A percentile compares a stretch with the other conserved stretches of the same genome.
Evolutionary conservation across 2,797 vertebrate species (phyloP).

Genomic region (Australoheros facetus): DNA sequence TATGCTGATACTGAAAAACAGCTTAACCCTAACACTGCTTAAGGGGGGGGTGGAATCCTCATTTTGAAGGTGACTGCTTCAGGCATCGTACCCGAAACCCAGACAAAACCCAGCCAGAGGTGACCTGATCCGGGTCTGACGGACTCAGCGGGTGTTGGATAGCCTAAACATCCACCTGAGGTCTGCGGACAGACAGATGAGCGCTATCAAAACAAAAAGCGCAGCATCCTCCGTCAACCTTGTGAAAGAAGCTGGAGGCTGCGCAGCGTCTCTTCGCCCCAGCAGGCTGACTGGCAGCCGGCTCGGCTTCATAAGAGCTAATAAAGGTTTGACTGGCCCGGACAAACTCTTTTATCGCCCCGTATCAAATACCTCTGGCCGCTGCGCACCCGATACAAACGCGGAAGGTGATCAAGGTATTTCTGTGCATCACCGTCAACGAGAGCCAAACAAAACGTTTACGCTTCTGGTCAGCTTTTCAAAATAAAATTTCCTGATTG

Average conservation of each 20-base stretch:
- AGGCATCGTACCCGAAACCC: background rate
- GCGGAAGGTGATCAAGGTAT: conserved; percentile 59
- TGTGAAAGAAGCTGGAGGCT: conserved; percentile 6
- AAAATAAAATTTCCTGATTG: conserved; percentile 14
- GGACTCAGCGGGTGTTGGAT: background rate
- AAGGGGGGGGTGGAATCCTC: background rate
- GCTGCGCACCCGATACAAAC: conserved; percentile 66
- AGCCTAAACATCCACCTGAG: background rate
- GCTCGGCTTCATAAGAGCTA: background rate
- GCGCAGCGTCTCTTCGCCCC: background rate
- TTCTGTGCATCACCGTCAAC: conserved; percentile 35
- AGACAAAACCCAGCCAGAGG: background rate
- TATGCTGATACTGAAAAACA: background rate
- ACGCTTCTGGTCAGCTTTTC: conserved; percentile 43
- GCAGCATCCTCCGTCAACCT: conserved; percentile 48
- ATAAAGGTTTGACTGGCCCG: too few relatives aligned
- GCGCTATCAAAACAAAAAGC: conserved; percentile 38
- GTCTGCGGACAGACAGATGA: background rate
- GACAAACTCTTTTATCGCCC: background rate
- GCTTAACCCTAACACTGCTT: background rate
- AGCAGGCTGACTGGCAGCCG: background rate
- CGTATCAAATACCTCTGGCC: conserved; percentile 51
- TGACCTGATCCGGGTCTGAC: background rate
- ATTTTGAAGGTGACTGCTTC: conserved; percentile 57
- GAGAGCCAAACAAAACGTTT: accelerated